Conservation (phyloP, 2,797 vertebrate species). For the Pipistrellus nathusii region DNA sequence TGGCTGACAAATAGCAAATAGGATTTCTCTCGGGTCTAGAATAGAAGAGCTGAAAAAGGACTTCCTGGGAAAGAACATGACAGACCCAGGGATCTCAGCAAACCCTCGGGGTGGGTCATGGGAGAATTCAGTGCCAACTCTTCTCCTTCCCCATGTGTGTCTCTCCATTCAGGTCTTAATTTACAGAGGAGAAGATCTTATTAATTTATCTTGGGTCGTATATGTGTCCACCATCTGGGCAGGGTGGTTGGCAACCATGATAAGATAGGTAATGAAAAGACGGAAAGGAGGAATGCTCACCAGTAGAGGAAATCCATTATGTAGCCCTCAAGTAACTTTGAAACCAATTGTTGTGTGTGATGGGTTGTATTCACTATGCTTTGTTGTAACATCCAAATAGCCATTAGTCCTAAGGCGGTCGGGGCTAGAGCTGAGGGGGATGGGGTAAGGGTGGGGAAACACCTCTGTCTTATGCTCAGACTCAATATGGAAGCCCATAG, state of each 20-base stretch:
- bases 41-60: background rate
- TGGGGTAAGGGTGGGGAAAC: background rate
- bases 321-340: background rate
- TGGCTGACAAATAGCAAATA: constrained; percentile 6
- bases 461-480: background rate
- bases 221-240: background rate
- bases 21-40: background rate
- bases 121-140: background rate
- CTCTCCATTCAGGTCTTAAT: background rate
- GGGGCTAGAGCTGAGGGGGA: no score
- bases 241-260: background rate
- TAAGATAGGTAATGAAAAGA: background rate
- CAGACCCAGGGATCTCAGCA: background rate
- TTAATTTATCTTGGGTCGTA: background rate
- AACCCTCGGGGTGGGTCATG: background rate
- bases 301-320: background rate
- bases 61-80: background rate
- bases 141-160: background rate
- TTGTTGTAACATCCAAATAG: background rate
- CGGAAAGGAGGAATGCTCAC: background rate
- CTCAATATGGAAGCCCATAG: constrained; percentile 11
- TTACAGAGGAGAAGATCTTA: background rate
- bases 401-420: background rate
- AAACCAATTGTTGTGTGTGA: background rate
- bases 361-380: background rate